Conservation (phyloP, 1,140 invertebrate genomes). For the Amyelois transitella region DNA sequence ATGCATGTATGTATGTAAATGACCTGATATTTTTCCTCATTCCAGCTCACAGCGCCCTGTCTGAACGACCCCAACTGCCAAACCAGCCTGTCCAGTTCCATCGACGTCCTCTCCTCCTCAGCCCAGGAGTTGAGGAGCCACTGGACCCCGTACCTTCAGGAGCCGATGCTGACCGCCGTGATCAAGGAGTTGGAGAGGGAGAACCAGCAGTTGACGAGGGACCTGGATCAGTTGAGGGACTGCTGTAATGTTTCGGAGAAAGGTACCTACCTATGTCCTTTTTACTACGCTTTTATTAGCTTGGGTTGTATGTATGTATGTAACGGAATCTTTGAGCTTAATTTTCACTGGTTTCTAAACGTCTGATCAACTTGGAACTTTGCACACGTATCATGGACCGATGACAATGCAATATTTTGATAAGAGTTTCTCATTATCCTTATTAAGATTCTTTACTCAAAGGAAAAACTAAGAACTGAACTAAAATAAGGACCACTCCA, state of each 20-base stretch:
- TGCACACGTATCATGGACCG: too few relatives aligned
- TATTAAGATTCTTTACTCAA: too few relatives aligned
- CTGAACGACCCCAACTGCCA: constrained; percentile 19
- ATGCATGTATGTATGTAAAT: too few relatives aligned
- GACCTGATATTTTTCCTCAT: background rate
- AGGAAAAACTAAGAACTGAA: background rate
- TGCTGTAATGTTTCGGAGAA: background rate
- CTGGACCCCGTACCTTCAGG: constrained; percentile 9
- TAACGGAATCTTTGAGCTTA: too few relatives aligned
- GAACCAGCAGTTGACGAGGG: background rate
- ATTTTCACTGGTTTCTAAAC: too few relatives aligned
- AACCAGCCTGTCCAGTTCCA: constrained; percentile 10
- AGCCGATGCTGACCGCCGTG: background rate
- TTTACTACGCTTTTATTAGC: background rate
- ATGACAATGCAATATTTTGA: too few relatives aligned
- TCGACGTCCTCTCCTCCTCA: constrained; percentile 11
- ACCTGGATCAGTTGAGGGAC: background rate
- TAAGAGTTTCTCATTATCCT: too few relatives aligned
- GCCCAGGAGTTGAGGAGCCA: constrained; percentile 5
- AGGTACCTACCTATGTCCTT: background rate
- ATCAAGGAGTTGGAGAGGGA: background rate
- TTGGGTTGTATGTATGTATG: background rate
- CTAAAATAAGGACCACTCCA: too few relatives aligned
- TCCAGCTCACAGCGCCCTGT: constrained; percentile 17
- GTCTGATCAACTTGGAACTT: too few relatives aligned